Evolutionary conservation across 2,113 vertebrate species (phyloP).

Genomic region (Platysternon megacephalum): DNA sequence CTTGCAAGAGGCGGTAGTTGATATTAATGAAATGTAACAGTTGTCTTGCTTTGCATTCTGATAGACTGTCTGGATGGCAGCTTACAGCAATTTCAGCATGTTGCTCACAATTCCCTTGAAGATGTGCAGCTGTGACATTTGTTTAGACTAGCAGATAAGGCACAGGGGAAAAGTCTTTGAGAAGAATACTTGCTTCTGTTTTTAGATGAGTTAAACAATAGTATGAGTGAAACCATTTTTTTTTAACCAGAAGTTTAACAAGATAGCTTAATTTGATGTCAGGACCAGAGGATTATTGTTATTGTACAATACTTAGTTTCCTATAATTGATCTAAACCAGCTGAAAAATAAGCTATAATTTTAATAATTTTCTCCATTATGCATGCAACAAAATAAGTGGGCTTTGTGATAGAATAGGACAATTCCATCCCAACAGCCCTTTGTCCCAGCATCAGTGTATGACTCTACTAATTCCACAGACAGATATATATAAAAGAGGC

Average conservation of each 20-base stretch:
- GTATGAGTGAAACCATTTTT: constrained; percentile 25
- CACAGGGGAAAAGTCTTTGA: constrained; percentile 14
- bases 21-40: constrained; percentile 36
- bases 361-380: neutral
- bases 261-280: constrained; percentile 28
- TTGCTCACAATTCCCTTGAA: neutral
- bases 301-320: neutral
- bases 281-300: neutral
- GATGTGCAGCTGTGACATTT: constrained; percentile 32
- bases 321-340: neutral
- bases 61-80: constrained; percentile 5
- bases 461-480: neutral
- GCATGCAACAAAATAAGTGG: neutral
- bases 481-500: neutral
- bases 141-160: constrained; percentile 37
- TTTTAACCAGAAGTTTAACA: constrained; percentile 13
- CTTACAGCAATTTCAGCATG: constrained; percentile 25
- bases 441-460: neutral
- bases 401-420: neutral
- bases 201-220: constrained; percentile 11
- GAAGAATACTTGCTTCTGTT: constrained; percentile 23
- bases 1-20: neutral
- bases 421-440: neutral
- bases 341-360: neutral
- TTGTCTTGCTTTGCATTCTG: constrained; percentile 12